phyloP scores from a whole-genome alignment of 2,113 vertebrate species.

The Nesogale talazaci region DNA sequence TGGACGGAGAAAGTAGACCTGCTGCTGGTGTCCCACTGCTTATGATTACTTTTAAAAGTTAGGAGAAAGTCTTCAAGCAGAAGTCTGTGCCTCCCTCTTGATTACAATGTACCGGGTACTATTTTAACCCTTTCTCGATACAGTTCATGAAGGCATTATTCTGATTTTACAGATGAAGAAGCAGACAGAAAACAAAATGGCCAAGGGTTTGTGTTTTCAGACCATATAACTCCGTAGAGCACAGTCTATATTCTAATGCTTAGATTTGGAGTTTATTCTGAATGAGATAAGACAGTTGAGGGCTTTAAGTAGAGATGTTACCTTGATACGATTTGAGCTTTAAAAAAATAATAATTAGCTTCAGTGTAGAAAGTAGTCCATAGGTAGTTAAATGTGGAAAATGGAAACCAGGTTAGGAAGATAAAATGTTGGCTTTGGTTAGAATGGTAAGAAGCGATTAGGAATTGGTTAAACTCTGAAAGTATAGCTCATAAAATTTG shows the following conservation, averaged over 20 bases:
- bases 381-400: not conserved
- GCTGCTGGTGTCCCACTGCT: not conserved
- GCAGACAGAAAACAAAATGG: not conserved
- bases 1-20: not conserved
- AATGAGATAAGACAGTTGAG: not conserved
- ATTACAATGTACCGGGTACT: accelerated
- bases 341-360: conserved; percentile 12
- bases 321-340: not conserved
- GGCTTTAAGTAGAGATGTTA: not conserved
- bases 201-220: not conserved
- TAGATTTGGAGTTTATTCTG: not conserved
- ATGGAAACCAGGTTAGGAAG: not conserved
- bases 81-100: not conserved
- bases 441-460: too few species aligned
- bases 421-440: not conserved
- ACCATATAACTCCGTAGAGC: not conserved
- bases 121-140: not conserved
- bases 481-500: not conserved
- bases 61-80: not conserved
- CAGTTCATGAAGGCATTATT: accelerated
- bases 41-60: too few species aligned
- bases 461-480: not conserved
- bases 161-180: not conserved
- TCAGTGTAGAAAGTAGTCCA: not conserved
- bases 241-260: too few species aligned